Evolutionary conservation across 2,888 invertebrate species (phyloP), one percentile per base, ranked within the genome.

Genomic region (Lasioglossum marginatum): DNA sequence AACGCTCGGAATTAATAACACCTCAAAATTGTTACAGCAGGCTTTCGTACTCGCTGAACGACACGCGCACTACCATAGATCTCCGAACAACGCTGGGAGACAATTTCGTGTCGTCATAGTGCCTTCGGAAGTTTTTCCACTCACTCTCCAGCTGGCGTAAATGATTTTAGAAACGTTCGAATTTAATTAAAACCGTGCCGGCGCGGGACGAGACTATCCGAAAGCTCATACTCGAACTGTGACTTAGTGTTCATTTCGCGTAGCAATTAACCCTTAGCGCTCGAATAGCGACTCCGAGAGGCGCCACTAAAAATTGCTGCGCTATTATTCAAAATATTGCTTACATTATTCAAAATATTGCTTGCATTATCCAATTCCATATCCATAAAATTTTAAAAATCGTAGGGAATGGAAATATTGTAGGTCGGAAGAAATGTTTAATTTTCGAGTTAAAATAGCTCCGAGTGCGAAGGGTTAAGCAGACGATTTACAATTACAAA

Each of bases 1-100:
- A 72, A 45, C 73, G 79, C 48, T 72, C 60, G 60, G 66, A 83
- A 83, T 76, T 85, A 79, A 79, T 79, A 79, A 83, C 73, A 77
- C 14, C 76, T 79, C 16, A 71, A 77, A 84, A 85, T 83, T 73
- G 76, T 79, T 48, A n/a, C 73, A 72, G 14, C 71, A 48, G n/a
- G 34, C 72, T 23, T 60, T 73, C 48, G 34, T 77, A 72, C 23
- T 34, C 34, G 68, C 70, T n/a, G 45, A 83, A 84, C 48, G 82
- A 77, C 76, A 77, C 76, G 27, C 34, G n/a, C 52, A 5, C 45
- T 16, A 16, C 16, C 16, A 16, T 45, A 45, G 45, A 5, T 45
- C 45, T 19, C 63, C 23, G n/a, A 27, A 12, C 52, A 66, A 23
- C 5, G 52, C n/a, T n/a, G 10, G 2, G 45, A 68, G 68, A 74